These are phyloP conservation scores for Gerosis bhagava DNA, from an alignment of 2,888 invertebrate species.

Conservation along the genomic window DNA sequence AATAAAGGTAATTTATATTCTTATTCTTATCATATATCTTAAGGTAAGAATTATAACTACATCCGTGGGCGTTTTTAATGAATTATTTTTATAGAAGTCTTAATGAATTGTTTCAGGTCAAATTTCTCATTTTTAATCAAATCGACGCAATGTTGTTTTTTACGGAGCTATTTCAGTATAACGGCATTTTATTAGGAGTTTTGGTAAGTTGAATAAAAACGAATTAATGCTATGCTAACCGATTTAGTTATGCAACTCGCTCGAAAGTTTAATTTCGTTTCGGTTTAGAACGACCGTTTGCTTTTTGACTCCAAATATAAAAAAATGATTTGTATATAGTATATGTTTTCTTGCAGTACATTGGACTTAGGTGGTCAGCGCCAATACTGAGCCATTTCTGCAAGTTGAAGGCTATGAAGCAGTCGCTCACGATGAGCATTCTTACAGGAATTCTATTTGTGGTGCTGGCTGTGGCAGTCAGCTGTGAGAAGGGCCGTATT, in stretches of 20 bases:
- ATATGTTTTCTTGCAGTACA: slow-evolving; percentile 30
- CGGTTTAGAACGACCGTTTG: no score
- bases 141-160: not conserved
- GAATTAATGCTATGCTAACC: no score
- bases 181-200: slow-evolving; percentile 7
- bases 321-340: no score
- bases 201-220: no score
- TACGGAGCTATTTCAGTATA: not conserved
- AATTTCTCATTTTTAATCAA: slow-evolving; percentile 3
- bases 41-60: no score
- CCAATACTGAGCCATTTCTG: slow-evolving; percentile 31
- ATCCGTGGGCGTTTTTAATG: no score
- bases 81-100: no score
- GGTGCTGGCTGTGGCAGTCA: slow-evolving; percentile 22
- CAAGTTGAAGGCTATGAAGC: slow-evolving; percentile 25
- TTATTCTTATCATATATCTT: no score
- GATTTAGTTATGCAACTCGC: no score
- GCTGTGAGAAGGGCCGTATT: slow-evolving; percentile 33
- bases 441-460: slow-evolving; percentile 25
- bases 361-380: slow-evolving; percentile 33
- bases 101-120: slow-evolving; percentile 6
- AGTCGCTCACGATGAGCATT: slow-evolving; percentile 27
- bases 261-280: no score
- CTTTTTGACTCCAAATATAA: no score
- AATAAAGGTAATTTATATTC: not conserved